A percentile compares a stretch with the other conserved stretches of the same genome.
Evolutionary conservation across 2,113 vertebrate genomes (phyloP).

Genomic region (Tyto alba): DNA sequence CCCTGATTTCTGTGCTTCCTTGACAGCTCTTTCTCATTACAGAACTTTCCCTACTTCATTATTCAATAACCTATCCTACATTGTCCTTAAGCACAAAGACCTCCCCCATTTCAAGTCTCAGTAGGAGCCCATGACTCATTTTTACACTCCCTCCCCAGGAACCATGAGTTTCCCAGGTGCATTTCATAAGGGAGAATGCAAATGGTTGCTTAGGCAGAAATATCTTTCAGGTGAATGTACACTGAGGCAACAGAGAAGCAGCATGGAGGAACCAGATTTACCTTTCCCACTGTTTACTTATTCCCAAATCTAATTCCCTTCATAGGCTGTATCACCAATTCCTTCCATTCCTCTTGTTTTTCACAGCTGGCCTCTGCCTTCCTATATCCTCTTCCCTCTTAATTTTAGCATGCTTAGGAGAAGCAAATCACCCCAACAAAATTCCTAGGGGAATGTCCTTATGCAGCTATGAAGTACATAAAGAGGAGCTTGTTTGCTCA

Average conservation of each 20-base stretch:
- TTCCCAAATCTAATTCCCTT: conserved; percentile 28
- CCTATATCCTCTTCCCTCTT: conserved; percentile 3
- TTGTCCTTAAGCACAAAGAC: background rate
- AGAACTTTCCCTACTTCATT: conserved; percentile 1
- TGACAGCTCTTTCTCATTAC: conserved; percentile 39
- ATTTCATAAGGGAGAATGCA: background rate
- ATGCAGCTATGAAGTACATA: background rate
- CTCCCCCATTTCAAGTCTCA: background rate
- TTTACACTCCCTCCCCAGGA: background rate
- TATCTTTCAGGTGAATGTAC: conserved; percentile 5
- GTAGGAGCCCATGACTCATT: conserved; percentile 21
- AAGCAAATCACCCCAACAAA: background rate
- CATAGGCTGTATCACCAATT: background rate
- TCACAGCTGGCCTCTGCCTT: conserved; percentile 16
- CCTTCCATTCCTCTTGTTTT: background rate
- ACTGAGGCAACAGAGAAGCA: background rate
- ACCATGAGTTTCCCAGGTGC: conserved; percentile 24
- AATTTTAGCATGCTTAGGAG: background rate
- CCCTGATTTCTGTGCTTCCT: background rate
- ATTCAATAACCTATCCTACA: background rate
- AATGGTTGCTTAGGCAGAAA: background rate
- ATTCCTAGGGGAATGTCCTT: background rate
- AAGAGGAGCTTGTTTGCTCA: conserved; percentile 27
- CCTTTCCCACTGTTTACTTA: conserved; percentile 30
- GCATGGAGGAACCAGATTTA: background rate